Base-by-base conservation (phyloP, 2,113 vertebrate species). In the Perca flavescens region DNA sequence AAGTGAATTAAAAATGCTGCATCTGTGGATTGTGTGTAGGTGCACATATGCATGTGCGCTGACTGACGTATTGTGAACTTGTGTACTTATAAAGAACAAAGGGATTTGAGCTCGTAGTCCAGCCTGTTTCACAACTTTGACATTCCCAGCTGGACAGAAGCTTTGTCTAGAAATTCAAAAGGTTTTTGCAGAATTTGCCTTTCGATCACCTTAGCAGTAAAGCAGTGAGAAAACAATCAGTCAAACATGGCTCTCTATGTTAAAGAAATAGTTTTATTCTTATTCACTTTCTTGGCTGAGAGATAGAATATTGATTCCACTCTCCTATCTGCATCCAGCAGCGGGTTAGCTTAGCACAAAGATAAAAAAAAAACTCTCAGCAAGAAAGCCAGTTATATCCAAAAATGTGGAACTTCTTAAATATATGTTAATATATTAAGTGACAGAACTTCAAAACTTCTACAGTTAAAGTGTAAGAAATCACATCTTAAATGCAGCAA, bases 1-100 rank as follows among this genome's bases (percentile, higher is more conserved):
- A 83, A 92, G 79, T 82, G 77, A 89, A 90, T 84, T 88, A 84
- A 83, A 86, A 82, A 79, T 22, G 65, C 57, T 72, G 43, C 83
- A 57, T 75, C 56, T 66, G 73, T 65, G 3, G 36, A 63, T 25
- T 56, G 52, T 66, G 21, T 54, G 16, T 14, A 21, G 28, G 17
- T 53, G 61, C 40, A 25, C 31, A 22, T 28, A 25, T 60, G 50
- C 3, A 21, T 84, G 66, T 70, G 16, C 3, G 14, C 43, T 68
- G 52, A 85, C n/a, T 63, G 52, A 62, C 6, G 19, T 15, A 49
- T 14, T 68, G 79, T 74, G 57, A n/a, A 46, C 65, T 70, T 34
- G 52, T 58, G 28, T 19, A 64, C 50, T n/a, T 22, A 11, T 17
- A 40, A 8, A 34, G 28, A 50, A 36, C 15, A 0, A 13, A 34